Percentiles rank a stretch among this genome's conserved stretches.
Evolutionary conservation across 2,797 vertebrate genomes (phyloP).

Genomic region (Sphenopsis melanotis): DNA sequence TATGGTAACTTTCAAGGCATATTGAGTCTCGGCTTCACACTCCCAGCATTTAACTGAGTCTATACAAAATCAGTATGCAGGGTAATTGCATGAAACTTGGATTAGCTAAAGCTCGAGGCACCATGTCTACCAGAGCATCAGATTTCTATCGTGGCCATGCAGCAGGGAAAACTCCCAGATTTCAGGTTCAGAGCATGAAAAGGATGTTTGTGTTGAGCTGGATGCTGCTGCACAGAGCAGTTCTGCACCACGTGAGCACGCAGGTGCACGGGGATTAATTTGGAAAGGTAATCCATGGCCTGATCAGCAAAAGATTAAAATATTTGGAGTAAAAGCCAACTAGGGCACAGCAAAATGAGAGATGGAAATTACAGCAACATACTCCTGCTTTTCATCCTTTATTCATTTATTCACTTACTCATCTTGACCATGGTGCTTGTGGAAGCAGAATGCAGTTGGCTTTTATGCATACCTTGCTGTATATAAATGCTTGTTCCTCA

Average conservation of each 20-base stretch:
- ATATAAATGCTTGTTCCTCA: neutral
- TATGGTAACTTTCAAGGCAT: neutral
- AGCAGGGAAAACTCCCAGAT: neutral
- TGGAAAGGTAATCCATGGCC: neutral
- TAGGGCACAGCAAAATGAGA: neutral
- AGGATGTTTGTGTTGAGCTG: neutral
- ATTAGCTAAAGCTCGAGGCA: neutral
- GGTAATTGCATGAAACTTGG: constrained; percentile 7
- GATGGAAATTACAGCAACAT: neutral
- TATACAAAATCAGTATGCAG: neutral
- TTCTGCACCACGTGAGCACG: neutral
- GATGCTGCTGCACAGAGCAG: neutral
- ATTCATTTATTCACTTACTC: neutral
- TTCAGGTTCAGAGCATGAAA: neutral
- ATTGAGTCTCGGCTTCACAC: constrained; percentile 14
- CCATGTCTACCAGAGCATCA: neutral
- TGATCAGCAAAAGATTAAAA: constrained; percentile 18
- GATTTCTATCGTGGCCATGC: neutral
- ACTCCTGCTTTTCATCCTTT: neutral
- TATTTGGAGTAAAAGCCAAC: neutral
- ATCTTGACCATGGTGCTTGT: neutral
- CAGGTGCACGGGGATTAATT: neutral
- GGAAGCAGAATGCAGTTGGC: neutral
- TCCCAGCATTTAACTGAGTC: constrained; percentile 17
- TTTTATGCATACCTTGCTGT: neutral